Base-by-base conservation (phyloP, 2,113 vertebrate species). In the Pteropus alecto region DNA sequence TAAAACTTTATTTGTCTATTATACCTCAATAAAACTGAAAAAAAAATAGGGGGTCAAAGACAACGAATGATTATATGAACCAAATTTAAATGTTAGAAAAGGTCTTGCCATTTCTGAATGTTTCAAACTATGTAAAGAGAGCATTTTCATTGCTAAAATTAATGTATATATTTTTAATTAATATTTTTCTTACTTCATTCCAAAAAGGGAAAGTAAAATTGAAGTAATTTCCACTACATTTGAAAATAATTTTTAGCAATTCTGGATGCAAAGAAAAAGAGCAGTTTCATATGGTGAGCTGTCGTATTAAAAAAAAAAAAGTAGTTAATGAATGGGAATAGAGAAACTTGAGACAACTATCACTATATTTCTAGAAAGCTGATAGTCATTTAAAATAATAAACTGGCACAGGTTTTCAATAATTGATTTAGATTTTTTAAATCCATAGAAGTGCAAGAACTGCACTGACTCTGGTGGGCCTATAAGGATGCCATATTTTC, bases 341-440 rank as follows among this genome's bases (percentile, higher is more conserved):
- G 35, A 81, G 43, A 85, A 82, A 12, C 26, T 87, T 73, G 56
- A 91, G 73, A 93, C 30, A 73, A 76, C 14, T 90, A 68, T 33
- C 41, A n/a, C 19, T 56, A 43, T 67, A 83, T 60, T 87, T 90
- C 56, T 92, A 93, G 51, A 95, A 93, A 94, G 38, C 28, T 56
- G 33, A 54, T 30, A 67, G 54, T 16, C 85, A 48, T 65, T 87
- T 87, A 41, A 63, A 60, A 67, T 86, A 56, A n/a, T 83, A 84
- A 87, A 96, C 68, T 35, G 46, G n/a, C 3, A 15, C 41, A 43
- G 10, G 43, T 94, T 97, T 88, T 86, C 93, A 91, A 38, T 35
- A 73, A 97, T 43, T 95, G 43, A 93, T 92, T 95, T 67, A 56
- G 22, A 84, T 95, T 86, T 76, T 48, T 35, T n/a, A 83, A 90